Conservation (phyloP, 2,113 vertebrate species). For the Rhea americana region DNA sequence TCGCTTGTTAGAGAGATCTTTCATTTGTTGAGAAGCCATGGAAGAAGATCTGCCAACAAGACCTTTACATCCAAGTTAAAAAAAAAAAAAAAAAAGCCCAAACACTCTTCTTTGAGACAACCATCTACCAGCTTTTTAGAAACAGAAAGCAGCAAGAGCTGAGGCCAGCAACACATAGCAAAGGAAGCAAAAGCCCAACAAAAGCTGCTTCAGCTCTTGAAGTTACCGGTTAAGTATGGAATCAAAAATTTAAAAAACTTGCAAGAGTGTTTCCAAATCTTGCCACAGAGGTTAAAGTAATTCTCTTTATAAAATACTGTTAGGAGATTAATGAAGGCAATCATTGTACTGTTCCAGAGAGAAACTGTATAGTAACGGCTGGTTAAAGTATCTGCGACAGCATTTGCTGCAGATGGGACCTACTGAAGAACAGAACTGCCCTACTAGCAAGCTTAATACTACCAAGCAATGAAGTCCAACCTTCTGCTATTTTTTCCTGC, state of each 20-base stretch:
- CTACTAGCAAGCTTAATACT: not conserved
- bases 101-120: conserved; percentile 1
- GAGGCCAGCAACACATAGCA: not conserved
- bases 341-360: not conserved
- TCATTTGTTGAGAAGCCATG: not conserved
- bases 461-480: not conserved
- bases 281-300: conserved; percentile 19
- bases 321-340: conserved; percentile 27
- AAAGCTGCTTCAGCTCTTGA: conserved; percentile 9
- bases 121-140: conserved; percentile 39
- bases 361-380: not conserved
- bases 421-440: not conserved
- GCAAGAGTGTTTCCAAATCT: not conserved
- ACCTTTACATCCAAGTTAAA: not conserved
- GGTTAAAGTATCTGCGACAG: not conserved
- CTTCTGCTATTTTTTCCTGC: not conserved
- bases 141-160: not conserved
- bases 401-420: not conserved
- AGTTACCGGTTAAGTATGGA: not conserved
- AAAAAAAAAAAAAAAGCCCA: not conserved
- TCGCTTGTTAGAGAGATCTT: not conserved
- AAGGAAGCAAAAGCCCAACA: conserved; percentile 32
- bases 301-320: conserved; percentile 46
- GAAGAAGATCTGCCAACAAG: not conserved
- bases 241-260: conserved; percentile 13